These are phyloP conservation scores for Morus bassanus DNA, from an alignment of 2,797 vertebrate genomes.

Conservation along the genomic window DNA sequence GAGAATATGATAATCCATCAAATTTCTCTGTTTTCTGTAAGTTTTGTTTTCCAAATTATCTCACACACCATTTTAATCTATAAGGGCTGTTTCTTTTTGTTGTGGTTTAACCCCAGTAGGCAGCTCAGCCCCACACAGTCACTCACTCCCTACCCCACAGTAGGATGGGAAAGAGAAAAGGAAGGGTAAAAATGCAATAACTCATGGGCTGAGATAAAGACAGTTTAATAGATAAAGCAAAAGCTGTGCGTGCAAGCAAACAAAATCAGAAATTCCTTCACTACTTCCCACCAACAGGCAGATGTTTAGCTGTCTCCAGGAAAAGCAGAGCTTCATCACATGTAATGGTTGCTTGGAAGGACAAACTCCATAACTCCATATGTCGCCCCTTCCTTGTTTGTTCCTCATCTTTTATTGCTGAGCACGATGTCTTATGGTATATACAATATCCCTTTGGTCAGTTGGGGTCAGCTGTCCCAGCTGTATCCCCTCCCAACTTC, in stretches of 20 bases:
- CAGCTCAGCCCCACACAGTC: neutral
- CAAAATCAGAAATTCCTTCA: neutral
- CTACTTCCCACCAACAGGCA: neutral
- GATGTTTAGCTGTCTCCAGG: neutral
- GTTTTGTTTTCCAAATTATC: neutral
- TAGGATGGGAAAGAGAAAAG: neutral
- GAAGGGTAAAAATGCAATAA: neutral
- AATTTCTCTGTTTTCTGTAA: neutral
- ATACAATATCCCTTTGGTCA: neutral
- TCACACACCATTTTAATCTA: neutral
- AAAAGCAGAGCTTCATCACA: neutral
- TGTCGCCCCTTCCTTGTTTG: accelerated
- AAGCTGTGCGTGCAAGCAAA: neutral
- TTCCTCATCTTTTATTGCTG: neutral
- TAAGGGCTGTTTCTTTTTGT: neutral
- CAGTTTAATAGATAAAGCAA: neutral
- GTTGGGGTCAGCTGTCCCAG: neutral
- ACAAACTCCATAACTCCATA: accelerated
- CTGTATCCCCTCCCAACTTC: neutral
- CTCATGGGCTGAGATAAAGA: neutral
- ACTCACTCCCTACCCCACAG: too few species aligned
- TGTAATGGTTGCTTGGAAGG: neutral
- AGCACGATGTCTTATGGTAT: too few species aligned
- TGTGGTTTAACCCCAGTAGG: neutral
- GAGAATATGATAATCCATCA: neutral